Percentiles rank a stretch among this genome's conserved stretches.
Evolutionary conservation across 2,113 vertebrate genomes (phyloP).

Genomic region (Coturnix japonica): DNA sequence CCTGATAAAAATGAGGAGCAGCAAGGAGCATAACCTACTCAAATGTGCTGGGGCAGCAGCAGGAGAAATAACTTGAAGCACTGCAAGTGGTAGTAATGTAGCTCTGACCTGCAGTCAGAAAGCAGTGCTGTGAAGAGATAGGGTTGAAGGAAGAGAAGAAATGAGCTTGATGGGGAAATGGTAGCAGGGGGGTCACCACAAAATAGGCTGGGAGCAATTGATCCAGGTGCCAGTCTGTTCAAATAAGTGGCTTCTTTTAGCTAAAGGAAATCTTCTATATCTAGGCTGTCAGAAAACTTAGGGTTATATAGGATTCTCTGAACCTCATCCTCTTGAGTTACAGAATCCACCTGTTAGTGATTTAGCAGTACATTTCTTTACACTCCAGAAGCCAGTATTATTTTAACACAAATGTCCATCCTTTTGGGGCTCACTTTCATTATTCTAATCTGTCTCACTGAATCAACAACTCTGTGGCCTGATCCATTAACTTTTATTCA

Average conservation of each 20-base stretch:
- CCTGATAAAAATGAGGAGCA: neutral
- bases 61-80: neutral
- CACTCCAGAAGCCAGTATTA: neutral
- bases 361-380: neutral
- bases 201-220: neutral
- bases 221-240: neutral
- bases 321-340: neutral
- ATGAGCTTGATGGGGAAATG: neutral
- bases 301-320: neutral
- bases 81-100: neutral
- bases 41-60: neutral
- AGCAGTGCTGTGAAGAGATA: neutral
- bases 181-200: neutral
- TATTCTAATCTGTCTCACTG: neutral
- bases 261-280: neutral
- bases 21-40: neutral
- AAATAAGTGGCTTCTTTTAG: neutral
- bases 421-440: neutral
- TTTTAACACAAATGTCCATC: neutral
- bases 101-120: neutral
- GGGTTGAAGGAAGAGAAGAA: neutral
- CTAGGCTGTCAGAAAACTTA: neutral
- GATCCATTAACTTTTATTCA: neutral
- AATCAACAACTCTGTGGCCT: neutral
- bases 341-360: neutral